These are phyloP conservation scores for Anaspis maculata DNA, from an alignment of 2,888 invertebrate genomes.

Conservation along the genomic window DNA sequence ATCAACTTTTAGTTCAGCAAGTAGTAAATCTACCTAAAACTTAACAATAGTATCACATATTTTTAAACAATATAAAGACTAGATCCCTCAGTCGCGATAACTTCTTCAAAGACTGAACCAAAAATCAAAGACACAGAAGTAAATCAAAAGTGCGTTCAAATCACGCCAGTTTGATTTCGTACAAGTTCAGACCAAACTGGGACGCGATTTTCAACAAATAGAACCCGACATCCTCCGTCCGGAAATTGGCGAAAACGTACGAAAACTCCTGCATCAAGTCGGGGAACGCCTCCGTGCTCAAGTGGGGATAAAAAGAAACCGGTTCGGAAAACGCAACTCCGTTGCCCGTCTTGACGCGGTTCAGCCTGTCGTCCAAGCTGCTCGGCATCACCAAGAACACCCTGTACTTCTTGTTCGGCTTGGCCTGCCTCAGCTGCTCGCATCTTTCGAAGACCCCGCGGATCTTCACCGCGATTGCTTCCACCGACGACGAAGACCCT, in stretches of 20 bases:
- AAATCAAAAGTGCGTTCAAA: too few species aligned
- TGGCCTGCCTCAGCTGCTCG: conserved; percentile 34
- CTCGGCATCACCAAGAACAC: conserved; percentile 64
- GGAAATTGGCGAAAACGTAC: conserved; percentile 15
- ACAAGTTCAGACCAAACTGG: too few species aligned
- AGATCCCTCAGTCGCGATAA: too few species aligned
- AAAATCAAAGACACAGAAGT: too few species aligned
- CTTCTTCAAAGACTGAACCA: too few species aligned
- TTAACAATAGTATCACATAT: too few species aligned
- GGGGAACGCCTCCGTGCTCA: conserved; percentile 67
- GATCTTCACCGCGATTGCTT: conserved; percentile 49
- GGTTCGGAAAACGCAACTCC: conserved; percentile 46
- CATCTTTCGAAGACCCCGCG: conserved; percentile 50
- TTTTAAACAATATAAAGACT: too few species aligned
- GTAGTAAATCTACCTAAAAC: too few species aligned
- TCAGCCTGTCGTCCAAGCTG: conserved; percentile 54
- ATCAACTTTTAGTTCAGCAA: too few species aligned
- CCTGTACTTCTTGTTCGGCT: conserved; percentile 50
- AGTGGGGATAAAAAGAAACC: conserved; percentile 64
- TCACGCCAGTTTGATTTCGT: too few species aligned
- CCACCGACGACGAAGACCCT: conserved; percentile 55
- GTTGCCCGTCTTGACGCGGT: conserved; percentile 30
- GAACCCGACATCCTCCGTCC: conserved; percentile 8
- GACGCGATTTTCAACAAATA: too few species aligned
- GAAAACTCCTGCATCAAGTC: conserved; percentile 43